Evolutionary conservation across 1,140 invertebrate species (phyloP).

Genomic region (Drosophila jambulina): DNA sequence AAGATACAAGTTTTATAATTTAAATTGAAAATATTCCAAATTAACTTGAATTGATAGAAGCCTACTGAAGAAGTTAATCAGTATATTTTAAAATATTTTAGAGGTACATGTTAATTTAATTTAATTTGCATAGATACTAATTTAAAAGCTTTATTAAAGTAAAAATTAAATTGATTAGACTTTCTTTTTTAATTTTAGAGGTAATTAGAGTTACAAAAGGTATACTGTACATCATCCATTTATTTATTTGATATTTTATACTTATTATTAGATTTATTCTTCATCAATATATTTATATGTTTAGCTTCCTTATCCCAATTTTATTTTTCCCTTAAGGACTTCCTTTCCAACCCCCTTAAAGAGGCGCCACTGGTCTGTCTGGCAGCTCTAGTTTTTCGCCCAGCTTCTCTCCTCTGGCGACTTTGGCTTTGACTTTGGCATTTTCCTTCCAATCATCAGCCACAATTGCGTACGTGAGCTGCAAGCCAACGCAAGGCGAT

Average conservation of each 20-base stretch:
- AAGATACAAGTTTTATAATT: no score
- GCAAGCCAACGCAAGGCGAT: conserved; percentile 20
- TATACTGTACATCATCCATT: neutral
- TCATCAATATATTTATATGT: neutral
- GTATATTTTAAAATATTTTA: no score
- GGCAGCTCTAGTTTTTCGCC: conserved; percentile 44
- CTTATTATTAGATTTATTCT: neutral
- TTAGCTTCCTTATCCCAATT: neutral
- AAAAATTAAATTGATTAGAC: no score
- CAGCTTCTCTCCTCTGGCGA: neutral
- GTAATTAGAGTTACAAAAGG: no score
- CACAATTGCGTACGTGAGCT: conserved; percentile 64
- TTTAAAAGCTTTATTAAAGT: no score
- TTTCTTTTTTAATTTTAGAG: no score
- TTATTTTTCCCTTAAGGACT: neutral
- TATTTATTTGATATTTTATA: neutral
- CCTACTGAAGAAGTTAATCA: no score
- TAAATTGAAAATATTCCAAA: no score
- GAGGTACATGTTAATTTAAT: no score
- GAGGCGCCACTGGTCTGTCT: neutral
- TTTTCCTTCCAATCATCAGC: conserved; percentile 55
- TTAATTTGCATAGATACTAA: no score
- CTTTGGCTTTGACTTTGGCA: conserved; percentile 34
- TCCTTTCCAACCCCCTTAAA: neutral
- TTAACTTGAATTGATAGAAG: no score